A percentile compares a stretch with the other conserved stretches of the same genome.
These are phyloP conservation scores for Numenius arquata DNA, from an alignment of 2,113 vertebrate genomes.

Conservation along the genomic window DNA sequence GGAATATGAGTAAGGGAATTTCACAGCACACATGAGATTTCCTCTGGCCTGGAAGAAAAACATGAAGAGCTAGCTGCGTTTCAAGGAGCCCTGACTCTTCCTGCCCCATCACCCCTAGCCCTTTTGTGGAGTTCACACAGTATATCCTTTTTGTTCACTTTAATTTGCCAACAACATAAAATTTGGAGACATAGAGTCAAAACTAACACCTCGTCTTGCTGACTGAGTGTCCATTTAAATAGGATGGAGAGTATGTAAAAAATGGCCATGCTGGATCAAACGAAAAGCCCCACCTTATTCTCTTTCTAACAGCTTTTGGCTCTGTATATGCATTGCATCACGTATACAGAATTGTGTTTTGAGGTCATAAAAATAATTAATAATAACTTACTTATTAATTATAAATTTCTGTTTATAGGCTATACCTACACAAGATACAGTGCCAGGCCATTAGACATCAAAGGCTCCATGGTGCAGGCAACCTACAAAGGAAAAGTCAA, in stretches of 20 bases:
- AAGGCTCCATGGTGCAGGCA: not conserved
- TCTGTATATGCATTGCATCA: not conserved
- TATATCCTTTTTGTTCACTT: not conserved
- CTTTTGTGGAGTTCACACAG: not conserved
- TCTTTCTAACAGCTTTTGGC: not conserved
- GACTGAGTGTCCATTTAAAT: not conserved
- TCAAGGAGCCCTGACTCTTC: not conserved
- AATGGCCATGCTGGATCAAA: not conserved
- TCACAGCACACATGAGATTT: not conserved
- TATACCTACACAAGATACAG: not conserved
- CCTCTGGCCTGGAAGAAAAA: not conserved
- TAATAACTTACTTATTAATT: not conserved
- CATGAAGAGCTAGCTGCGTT: not conserved
- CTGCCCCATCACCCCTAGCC: not conserved
- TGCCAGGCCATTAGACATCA: slow-evolving; percentile 2
- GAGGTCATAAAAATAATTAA: not conserved
- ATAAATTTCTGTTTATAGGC: not conserved
- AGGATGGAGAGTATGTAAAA: not conserved
- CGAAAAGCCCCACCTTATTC: not conserved
- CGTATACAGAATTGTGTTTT: not conserved
- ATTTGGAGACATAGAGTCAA: not conserved
- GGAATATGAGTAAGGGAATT: not conserved
- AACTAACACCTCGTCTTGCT: not conserved
- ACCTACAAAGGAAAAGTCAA: slow-evolving; percentile 11
- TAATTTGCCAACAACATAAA: not conserved